These are phyloP conservation scores for Gobio occitaniae DNA, from an alignment of 2,797 vertebrate genomes.

Conservation along the genomic window DNA sequence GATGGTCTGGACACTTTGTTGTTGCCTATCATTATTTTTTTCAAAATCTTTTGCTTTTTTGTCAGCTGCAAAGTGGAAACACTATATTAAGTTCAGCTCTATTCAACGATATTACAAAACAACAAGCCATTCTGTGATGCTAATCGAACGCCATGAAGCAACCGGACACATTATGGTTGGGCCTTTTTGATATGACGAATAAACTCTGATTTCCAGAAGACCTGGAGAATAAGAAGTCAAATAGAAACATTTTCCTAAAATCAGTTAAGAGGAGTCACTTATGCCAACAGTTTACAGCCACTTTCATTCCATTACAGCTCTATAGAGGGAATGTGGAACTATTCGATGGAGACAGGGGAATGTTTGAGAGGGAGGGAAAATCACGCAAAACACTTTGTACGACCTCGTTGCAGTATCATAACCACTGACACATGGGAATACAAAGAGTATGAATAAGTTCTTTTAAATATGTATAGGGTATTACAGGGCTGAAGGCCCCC, in stretches of 20 bases:
- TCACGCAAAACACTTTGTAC: slow-evolving; percentile 12
- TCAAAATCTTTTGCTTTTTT: slow-evolving; percentile 53
- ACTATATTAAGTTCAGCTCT: slow-evolving; percentile 51
- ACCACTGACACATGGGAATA: slow-evolving; percentile 11
- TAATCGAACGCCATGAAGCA: slow-evolving; percentile 19
- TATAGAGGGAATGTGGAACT: slow-evolving; percentile 51
- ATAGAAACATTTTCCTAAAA: slow-evolving; percentile 35
- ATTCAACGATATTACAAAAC: slow-evolving; percentile 15
- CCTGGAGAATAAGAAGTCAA: slow-evolving; percentile 5
- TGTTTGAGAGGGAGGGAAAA: slow-evolving; percentile 17
- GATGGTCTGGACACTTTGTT: slow-evolving; percentile 63
- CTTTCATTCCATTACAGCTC: slow-evolving; percentile 54
- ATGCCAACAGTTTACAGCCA: slow-evolving; percentile 55
- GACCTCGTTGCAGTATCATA: slow-evolving; percentile 16
- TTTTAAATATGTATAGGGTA: slow-evolving; percentile 2
- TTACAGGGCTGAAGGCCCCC: slow-evolving; percentile 22
- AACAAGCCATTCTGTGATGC: slow-evolving; percentile 16
- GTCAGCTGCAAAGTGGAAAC: slow-evolving; percentile 40
- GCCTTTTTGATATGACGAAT: not conserved
- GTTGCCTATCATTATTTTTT: slow-evolving; percentile 68
- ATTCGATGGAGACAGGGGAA: slow-evolving; percentile 6
- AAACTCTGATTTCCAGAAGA: not conserved
- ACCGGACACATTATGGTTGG: slow-evolving; percentile 6
- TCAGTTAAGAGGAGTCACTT: slow-evolving; percentile 48
- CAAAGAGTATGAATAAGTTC: slow-evolving; percentile 28